A percentile compares a stretch with the other conserved stretches of the same genome.
These are phyloP conservation scores for Meloidogyne floridensis DNA, from an alignment of 1,140 invertebrate species.

Conservation along the genomic window DNA sequence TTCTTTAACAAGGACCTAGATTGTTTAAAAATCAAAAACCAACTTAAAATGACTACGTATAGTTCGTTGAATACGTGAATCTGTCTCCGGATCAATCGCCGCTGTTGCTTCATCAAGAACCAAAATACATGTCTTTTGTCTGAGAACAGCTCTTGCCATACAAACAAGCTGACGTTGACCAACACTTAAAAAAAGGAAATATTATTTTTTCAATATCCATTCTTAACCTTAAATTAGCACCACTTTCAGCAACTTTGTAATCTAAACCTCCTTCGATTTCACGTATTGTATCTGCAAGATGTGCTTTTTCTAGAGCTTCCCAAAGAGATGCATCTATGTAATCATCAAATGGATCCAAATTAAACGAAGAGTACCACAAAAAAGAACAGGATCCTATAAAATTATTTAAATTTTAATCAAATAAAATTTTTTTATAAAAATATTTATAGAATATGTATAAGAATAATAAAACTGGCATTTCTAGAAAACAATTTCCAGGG, in stretches of 20 bases:
- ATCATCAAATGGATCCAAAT: conserved; percentile 81
- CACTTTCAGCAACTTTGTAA: conserved; percentile 67
- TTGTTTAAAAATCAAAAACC: neutral
- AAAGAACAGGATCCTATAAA: conserved; percentile 75
- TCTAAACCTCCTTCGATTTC: conserved; percentile 57
- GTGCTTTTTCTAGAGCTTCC: conserved; percentile 78
- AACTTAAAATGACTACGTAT: conserved; percentile 28
- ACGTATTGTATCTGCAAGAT: conserved; percentile 66
- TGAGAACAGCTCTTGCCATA: conserved; percentile 74
- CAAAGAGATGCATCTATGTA: conserved; percentile 74
- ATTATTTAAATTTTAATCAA: neutral
- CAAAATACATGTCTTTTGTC: conserved; percentile 70
- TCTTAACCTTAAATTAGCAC: conserved; percentile 67
- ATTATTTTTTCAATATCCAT: neutral
- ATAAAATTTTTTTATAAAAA: too few species aligned
- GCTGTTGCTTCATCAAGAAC: conserved; percentile 86
- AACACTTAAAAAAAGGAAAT: conserved; percentile 65
- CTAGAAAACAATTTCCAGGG: too few species aligned
- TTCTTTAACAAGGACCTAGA: too few species aligned
- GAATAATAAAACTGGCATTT: too few species aligned
- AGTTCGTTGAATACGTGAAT: conserved; percentile 66
- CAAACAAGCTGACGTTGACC: conserved; percentile 78
- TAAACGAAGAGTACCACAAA: conserved; percentile 80
- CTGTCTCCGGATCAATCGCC: conserved; percentile 75
- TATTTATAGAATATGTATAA: too few species aligned